Evolutionary conservation across 2,113 vertebrate genomes (phyloP).

Genomic region (Crypturellus undulatus): DNA sequence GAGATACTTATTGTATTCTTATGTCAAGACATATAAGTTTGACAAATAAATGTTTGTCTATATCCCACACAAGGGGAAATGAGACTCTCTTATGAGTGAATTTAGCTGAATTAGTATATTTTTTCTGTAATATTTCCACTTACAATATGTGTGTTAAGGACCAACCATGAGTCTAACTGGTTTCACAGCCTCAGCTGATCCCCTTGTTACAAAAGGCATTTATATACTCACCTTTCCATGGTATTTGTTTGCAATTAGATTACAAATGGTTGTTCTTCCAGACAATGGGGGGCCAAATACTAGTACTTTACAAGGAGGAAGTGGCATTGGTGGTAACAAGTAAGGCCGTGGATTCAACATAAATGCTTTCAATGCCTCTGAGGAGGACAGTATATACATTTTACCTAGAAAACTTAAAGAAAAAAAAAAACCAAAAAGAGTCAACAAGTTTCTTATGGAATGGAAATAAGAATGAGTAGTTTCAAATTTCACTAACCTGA

Average conservation of each 20-base stretch:
- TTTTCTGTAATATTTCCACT: not conserved
- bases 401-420: slow-evolving; percentile 91
- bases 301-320: slow-evolving; percentile 86
- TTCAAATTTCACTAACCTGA: slow-evolving; percentile 81
- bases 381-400: slow-evolving; percentile 88
- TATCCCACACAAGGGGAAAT: not conserved
- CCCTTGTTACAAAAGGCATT: not conserved
- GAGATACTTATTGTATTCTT: not conserved
- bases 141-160: not conserved
- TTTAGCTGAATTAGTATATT: not conserved
- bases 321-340: slow-evolving; percentile 91
- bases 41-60: not conserved
- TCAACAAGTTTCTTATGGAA: not conserved
- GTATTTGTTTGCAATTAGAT: slow-evolving; percentile 83
- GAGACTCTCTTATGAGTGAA: not conserved
- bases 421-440: not conserved
- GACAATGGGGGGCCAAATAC: slow-evolving; percentile 84
- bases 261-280: slow-evolving; percentile 87
- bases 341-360: slow-evolving; percentile 86
- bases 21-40: not conserved
- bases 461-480: not conserved
- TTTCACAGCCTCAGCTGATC: not conserved
- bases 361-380: slow-evolving; percentile 84
- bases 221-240: slow-evolving; percentile 75
- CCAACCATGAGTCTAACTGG: not conserved